Conservation (phyloP, 2,888 invertebrate genomes). For the Masnerella sp. region DNA sequence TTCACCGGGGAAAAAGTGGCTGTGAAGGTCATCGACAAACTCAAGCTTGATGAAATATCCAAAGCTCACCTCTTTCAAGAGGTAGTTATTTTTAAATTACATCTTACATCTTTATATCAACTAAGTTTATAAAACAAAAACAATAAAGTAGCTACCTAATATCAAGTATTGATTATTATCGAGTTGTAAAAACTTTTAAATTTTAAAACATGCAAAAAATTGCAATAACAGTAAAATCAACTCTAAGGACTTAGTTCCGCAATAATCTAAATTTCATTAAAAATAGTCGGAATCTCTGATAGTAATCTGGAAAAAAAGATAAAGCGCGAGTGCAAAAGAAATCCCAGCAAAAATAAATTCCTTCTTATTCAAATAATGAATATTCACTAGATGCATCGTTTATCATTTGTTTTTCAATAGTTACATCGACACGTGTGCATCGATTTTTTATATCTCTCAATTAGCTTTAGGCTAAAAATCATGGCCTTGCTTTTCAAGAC, state of each 20-base stretch:
- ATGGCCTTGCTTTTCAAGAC: conserved; percentile 35
- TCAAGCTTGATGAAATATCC: conserved; percentile 96
- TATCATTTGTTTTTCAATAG: conserved; percentile 24
- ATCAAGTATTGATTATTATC: too few relatives aligned
- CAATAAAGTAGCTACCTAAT: background rate
- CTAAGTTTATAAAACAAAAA: background rate
- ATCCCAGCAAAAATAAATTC: conserved; percentile 17
- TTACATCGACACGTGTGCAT: background rate
- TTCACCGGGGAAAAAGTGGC: conserved; percentile 99
- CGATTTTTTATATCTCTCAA: conserved; percentile 23
- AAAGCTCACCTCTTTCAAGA: conserved; percentile 97
- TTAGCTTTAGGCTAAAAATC: conserved; percentile 54
- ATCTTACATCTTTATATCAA: conserved; percentile 8
- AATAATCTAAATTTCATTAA: conserved; percentile 21
- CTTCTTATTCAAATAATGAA: conserved; percentile 36
- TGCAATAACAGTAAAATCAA: too few relatives aligned
- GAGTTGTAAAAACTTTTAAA: too few relatives aligned
- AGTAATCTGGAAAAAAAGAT: conserved; percentile 3
- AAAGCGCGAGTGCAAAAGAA: background rate
- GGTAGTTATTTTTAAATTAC: conserved; percentile 79
- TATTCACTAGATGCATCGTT: conserved; percentile 25
- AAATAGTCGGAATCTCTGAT: background rate
- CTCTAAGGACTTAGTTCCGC: too few relatives aligned
- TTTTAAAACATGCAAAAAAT: too few relatives aligned
- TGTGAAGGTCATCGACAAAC: conserved; percentile 99